Percentiles rank a stretch among this genome's conserved stretches.
phyloP scores from a whole-genome alignment of 2,888 invertebrate species.

The Amiota communis region DNA sequence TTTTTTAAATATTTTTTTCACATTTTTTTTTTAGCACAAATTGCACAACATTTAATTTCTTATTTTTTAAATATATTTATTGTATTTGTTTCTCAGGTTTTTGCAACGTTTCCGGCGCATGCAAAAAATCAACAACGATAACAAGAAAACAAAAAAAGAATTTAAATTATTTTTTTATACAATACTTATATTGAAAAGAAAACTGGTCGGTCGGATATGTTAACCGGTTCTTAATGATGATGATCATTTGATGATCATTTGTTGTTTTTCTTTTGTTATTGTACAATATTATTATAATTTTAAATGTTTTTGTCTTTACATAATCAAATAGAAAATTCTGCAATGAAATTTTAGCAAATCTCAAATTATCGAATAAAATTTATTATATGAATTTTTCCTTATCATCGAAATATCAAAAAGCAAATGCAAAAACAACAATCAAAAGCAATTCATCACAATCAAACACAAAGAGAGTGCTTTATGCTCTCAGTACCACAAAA shows the following conservation, averaged over 20 bases:
- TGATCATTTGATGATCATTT: too few species aligned
- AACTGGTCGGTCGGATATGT: too few species aligned
- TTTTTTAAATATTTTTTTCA: background rate
- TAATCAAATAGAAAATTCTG: too few species aligned
- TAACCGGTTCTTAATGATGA: too few species aligned
- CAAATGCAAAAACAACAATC: background rate
- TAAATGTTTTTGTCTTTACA: too few species aligned
- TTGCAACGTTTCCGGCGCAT: slow-evolving; percentile 5
- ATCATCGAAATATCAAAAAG: background rate
- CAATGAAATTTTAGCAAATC: too few species aligned
- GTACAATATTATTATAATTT: too few species aligned
- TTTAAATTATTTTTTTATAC: too few species aligned
- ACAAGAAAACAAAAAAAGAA: background rate
- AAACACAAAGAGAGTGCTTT: background rate
- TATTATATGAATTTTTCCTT: too few species aligned
- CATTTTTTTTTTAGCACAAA: slow-evolving; percentile 12
- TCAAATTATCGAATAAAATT: too few species aligned
- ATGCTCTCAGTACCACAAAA: background rate
- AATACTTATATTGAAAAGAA: too few species aligned
- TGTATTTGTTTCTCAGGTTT: background rate
- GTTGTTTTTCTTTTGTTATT: too few species aligned
- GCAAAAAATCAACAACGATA: background rate
- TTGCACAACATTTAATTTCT: slow-evolving; percentile 2
- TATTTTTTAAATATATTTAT: background rate
- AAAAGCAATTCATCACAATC: background rate